Evolutionary conservation across 2,888 invertebrate genomes (phyloP), one percentile per base, ranked within the genome.

Genomic region (Agelastica alni): DNA sequence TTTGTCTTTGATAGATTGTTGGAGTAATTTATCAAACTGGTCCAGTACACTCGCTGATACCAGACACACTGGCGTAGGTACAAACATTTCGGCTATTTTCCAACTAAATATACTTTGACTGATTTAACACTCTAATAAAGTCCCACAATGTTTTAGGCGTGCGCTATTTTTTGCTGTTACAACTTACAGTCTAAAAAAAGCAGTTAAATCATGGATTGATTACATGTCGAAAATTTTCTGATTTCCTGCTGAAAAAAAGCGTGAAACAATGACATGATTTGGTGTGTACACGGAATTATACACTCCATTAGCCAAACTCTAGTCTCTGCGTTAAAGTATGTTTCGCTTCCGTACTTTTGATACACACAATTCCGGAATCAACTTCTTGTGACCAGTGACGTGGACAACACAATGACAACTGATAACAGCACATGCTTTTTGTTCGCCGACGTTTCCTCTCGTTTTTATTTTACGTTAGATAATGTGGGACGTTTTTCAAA

Each of bases 1-100:
- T 77, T 76, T 76, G 77, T 77, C 76, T 75, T 76, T 76, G 75
- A 76, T 76, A 74, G 73, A 77, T 77, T 73, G 72, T 73, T 62
- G 68, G 68, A 67, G 69, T 70, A 69, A 75, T 75, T 73, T 71
- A 75, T 75, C 75, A 75, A 70, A 65, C 66, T 69, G 65, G 67
- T 70, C 66, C 69, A 67, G 62, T 65, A 65, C 65, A 68, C 69
- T 66, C 63, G 68, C 61, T 66, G 64, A 66, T 60, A 63, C 61
- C 55, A 59, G 48, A 60, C 62, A 58, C 58, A 58, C 42, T 36
- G 54, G 53, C 51, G 57, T 43, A 36, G 39, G 6, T 22, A 45
- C n/a, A n/a, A n/a, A n/a, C n/a, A n/a, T n/a, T n/a, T n/a, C n/a
- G n/a, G n/a, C n/a, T n/a, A n/a, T n/a, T n/a, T n/a, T n/a, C n/a